Evolutionary conservation across 2,113 vertebrate genomes (phyloP), one percentile per base, ranked within the genome.

Genomic region (Varanus komodoensis): DNA sequence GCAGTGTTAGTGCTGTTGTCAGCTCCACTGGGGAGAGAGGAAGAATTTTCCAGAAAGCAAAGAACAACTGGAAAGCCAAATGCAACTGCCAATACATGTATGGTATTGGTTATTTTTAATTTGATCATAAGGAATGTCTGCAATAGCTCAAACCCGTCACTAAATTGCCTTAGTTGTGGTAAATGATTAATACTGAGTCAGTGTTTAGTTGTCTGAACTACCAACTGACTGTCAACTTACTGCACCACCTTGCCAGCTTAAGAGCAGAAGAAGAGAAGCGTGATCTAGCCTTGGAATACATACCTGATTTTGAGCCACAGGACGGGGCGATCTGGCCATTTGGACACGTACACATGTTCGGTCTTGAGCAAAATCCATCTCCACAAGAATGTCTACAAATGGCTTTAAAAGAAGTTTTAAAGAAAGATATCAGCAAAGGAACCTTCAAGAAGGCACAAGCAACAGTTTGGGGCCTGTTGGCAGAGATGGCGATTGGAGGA

Each of bases 301-400:
- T 94, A 99, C 99, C 98, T 98, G 99, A 99, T 96, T 99, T 99
- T 95, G 99, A 99, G 94, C 99, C 99, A 96, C 99, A 99, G 96
- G 99, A 98, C 89, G 98, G 96, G 90, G 99, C 94, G 92, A 99
- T 99, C 97, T 99, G 98, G 96, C 99, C 99, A 85, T 93, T 98
- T 81, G 99, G 99, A 94, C 99, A 99, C 87, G 99, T 99, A 97
- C 99, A 99, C 98, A 99, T 99, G 97, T 99, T 99, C 95, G 99
- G 99, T 97, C 99, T 98, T 95, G 99, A 99, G 96, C 99, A 99
- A 97, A 99, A 99, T 94, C 99, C 99, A 93, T 99, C 99, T 94
- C 99, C 99, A 97, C 99, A 99, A 89, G 98, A 97, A 98, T 99
- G 99, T 94, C 99, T 98, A 96, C 99, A 99, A 95, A 99, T 99